Evolutionary conservation across 1,140 invertebrate species (phyloP).

Genomic region (Calliphora vicina): DNA sequence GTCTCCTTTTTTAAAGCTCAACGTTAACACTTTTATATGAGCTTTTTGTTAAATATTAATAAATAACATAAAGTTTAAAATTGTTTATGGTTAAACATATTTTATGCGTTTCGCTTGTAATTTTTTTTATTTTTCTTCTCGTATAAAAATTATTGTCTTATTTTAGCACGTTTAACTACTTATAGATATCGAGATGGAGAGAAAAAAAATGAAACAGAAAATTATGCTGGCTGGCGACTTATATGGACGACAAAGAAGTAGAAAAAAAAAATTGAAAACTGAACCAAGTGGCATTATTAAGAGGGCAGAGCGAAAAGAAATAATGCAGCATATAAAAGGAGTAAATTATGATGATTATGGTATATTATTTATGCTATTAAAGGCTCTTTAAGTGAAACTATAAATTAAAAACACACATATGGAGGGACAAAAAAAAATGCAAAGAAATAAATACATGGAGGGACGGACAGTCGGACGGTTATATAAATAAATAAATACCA

Average conservation of each 20-base stretch:
- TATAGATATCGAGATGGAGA: background rate
- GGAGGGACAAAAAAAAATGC: background rate
- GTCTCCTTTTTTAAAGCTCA: background rate
- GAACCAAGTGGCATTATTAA: background rate
- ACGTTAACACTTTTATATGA: background rate
- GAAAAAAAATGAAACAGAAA: no score
- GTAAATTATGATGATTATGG: conserved; percentile 31
- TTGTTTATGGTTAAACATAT: background rate
- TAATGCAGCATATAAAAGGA: conserved; percentile 8
- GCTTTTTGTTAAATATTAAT: background rate
- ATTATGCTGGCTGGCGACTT: background rate
- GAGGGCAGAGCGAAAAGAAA: background rate
- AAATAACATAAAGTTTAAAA: background rate
- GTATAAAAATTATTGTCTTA: background rate
- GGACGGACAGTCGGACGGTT: background rate
- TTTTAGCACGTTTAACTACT: background rate
- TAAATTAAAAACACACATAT: conserved; percentile 12
- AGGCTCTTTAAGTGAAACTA: conserved; percentile 32
- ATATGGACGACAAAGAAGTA: background rate
- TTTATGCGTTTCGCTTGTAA: background rate
- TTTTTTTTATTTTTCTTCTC: no score
- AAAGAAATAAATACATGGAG: background rate
- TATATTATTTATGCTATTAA: conserved; percentile 30
- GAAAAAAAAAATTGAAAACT: background rate
- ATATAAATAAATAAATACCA: background rate